Percentiles rank a stretch among this genome's conserved stretches.
Conservation (phyloP, 1,140 invertebrate species). For the Papilio glaucus region DNA sequence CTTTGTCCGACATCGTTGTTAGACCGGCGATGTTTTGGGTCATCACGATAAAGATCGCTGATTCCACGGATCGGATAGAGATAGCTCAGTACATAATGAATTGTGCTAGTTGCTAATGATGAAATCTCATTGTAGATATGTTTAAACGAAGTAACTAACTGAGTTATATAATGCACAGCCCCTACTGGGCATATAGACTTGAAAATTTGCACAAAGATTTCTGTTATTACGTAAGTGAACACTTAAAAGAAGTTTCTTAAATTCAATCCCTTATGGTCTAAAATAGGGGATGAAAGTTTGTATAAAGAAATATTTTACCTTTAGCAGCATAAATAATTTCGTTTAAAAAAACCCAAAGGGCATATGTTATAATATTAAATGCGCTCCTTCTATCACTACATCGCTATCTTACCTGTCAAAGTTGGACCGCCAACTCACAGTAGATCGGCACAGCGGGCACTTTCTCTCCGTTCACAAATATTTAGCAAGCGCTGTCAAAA, state of each 20-base stretch:
- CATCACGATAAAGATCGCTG: background rate
- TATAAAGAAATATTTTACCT: no score
- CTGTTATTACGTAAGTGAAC: no score
- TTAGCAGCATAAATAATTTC: no score
- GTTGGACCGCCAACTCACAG: background rate
- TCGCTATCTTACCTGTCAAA: constrained; percentile 11
- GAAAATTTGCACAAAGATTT: no score
- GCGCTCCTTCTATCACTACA: background rate
- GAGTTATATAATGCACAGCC: no score
- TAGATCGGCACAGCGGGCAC: constrained; percentile 18
- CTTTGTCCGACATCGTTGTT: constrained; percentile 20
- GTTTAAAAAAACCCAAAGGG: no score
- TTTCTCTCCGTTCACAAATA: constrained; percentile 36
- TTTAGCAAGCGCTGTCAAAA: constrained; percentile 40
- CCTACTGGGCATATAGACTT: no score
- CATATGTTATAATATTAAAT: no score
- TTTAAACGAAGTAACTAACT: background rate
- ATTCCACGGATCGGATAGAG: background rate
- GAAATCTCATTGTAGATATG: background rate
- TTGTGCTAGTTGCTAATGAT: background rate
- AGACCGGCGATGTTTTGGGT: constrained; percentile 12
- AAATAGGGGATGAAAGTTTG: no score
- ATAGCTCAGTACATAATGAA: background rate
- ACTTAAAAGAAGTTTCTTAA: no score
- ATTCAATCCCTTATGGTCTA: no score